These are phyloP conservation scores for Tarsius wallacei DNA, from an alignment of 2,797 vertebrate species.

Conservation along the genomic window DNA sequence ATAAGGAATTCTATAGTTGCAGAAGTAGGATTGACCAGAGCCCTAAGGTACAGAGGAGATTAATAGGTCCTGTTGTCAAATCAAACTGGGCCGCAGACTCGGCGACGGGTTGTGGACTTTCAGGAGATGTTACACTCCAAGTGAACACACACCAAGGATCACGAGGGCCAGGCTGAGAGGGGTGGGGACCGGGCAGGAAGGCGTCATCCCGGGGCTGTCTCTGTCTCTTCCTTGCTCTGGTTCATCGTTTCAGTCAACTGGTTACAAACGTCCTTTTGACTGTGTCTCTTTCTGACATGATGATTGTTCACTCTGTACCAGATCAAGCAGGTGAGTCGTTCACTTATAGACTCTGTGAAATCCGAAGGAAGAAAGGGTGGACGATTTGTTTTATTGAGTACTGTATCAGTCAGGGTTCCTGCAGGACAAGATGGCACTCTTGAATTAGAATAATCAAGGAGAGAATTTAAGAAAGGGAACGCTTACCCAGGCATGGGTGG, in stretches of 20 bases:
- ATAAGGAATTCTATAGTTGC: slow-evolving; percentile 88
- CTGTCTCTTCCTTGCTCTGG: slow-evolving; percentile 58
- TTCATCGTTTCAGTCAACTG: slow-evolving; percentile 41
- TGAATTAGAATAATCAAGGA: background rate
- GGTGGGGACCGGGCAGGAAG: slow-evolving; percentile 53
- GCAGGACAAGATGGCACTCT: accelerated
- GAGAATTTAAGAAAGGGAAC: too few relatives aligned
- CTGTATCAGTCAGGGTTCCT: background rate
- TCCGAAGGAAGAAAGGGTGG: background rate
- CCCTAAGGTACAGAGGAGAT: slow-evolving; percentile 86
- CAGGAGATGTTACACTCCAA: slow-evolving; percentile 80
- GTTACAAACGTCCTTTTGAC: slow-evolving; percentile 27
- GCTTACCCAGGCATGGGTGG: background rate
- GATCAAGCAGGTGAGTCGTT: background rate
- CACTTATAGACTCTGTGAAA: background rate
- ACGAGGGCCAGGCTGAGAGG: slow-evolving; percentile 70
- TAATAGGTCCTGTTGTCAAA: slow-evolving; percentile 87
- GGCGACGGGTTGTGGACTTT: slow-evolving; percentile 83
- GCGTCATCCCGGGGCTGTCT: background rate
- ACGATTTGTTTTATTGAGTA: background rate
- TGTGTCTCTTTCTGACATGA: background rate
- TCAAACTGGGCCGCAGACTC: slow-evolving; percentile 87
- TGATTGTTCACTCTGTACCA: background rate
- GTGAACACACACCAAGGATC: slow-evolving; percentile 78
- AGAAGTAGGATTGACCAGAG: slow-evolving; percentile 83